Percentiles rank a stretch among this genome's conserved stretches.
phyloP scores from a whole-genome alignment of 2,797 vertebrate genomes.

The Clamator glandarius region DNA sequence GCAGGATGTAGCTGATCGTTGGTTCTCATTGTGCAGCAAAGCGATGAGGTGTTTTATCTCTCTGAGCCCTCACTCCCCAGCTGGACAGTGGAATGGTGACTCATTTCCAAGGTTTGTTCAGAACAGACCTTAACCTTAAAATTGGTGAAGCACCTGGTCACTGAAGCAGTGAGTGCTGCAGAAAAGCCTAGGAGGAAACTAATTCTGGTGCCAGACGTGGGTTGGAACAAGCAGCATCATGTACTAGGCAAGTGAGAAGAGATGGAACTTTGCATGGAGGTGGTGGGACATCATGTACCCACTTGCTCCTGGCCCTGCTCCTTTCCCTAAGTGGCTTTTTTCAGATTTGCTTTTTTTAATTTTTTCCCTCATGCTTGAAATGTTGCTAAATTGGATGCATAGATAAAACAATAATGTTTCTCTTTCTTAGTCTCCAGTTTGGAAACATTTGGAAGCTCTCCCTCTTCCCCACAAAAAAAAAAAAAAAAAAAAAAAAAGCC shows the following conservation, averaged over 20 bases:
- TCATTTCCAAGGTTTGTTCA: constrained; percentile 20
- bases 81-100: too few species aligned
- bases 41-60: neutral
- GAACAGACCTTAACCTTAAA: neutral
- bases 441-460: neutral
- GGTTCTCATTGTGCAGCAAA: neutral
- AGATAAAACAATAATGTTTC: constrained; percentile 5
- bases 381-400: neutral
- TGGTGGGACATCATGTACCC: fast-evolving
- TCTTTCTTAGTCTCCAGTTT: neutral
- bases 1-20: neutral
- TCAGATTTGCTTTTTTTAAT: neutral
- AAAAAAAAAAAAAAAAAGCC: too few species aligned
- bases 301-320: neutral
- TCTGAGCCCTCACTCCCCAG: neutral
- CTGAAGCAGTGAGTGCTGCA: neutral
- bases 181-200: neutral
- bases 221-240: constrained; percentile 7
- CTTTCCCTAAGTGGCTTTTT: neutral
- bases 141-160: neutral
- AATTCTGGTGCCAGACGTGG: neutral
- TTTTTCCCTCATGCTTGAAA: neutral
- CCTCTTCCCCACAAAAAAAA: constrained; percentile 11
- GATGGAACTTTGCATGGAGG: neutral
- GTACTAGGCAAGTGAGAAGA: neutral